These are phyloP conservation scores for Malurus alboscapulatus DNA, from an alignment of 2,113 vertebrate genomes.

Conservation along the genomic window DNA sequence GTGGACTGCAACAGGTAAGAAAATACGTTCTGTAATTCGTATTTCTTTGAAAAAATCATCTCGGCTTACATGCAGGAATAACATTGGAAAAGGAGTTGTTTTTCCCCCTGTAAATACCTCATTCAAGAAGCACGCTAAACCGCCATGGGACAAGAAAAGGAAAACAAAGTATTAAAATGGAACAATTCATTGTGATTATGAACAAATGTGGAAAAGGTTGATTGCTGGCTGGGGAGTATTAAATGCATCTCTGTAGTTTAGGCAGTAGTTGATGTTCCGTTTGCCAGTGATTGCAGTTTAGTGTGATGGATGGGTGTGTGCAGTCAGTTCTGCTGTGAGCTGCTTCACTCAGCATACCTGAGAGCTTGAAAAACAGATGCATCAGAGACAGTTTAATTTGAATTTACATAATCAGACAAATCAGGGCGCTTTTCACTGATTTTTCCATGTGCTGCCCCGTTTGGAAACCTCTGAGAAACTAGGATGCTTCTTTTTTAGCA, in stretches of 20 bases:
- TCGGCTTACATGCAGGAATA: background rate
- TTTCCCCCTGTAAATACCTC: background rate
- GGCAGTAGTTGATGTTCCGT: constrained; percentile 22
- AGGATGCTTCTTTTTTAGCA: background rate
- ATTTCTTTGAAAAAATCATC: background rate
- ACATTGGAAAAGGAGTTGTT: background rate
- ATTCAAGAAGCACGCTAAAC: background rate
- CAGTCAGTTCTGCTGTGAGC: constrained; percentile 16
- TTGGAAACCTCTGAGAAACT: constrained; percentile 3
- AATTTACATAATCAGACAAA: constrained; percentile 33
- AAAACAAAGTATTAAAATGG: constrained; percentile 68
- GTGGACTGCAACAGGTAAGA: constrained; percentile 93
- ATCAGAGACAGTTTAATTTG: constrained; percentile 30
- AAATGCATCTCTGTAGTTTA: constrained; percentile 42
- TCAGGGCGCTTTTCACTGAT: background rate
- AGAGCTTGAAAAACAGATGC: background rate
- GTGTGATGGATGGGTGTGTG: constrained; percentile 48
- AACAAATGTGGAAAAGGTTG: constrained; percentile 66
- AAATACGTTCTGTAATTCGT: background rate
- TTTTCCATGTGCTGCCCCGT: background rate
- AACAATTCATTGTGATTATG: constrained; percentile 59
- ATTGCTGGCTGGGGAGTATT: constrained; percentile 69
- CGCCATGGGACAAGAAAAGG: background rate
- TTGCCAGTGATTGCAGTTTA: constrained; percentile 65
- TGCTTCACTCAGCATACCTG: constrained; percentile 6